A percentile compares a stretch with the other conserved stretches of the same genome.
phyloP scores from a whole-genome alignment of 2,888 invertebrate genomes.

The Brachypalpus laphriformis region DNA sequence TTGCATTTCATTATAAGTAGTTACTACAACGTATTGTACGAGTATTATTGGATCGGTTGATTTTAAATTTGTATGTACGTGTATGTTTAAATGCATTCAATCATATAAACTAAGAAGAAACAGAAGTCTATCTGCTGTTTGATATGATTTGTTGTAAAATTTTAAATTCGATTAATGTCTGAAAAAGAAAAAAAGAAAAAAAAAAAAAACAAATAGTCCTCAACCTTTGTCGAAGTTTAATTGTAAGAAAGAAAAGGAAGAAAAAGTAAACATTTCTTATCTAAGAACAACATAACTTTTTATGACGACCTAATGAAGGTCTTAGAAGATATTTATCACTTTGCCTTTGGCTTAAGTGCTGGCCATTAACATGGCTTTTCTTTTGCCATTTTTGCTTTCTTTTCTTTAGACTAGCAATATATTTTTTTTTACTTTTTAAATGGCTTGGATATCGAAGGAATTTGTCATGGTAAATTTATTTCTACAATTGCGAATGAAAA shows the following conservation, averaged over 20 bases:
- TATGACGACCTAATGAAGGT: constrained; percentile 47
- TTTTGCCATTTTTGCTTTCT: background rate
- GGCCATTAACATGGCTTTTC: constrained; percentile 42
- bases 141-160: background rate
- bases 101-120: background rate
- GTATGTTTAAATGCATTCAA: no score
- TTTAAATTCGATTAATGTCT: background rate
- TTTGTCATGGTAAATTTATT: constrained; percentile 18
- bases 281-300: constrained; percentile 9
- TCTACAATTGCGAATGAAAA: constrained; percentile 4
- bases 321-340: constrained; percentile 40
- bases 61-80: no score
- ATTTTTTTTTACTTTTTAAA: constrained; percentile 15
- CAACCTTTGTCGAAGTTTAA: background rate
- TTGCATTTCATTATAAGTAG: no score
- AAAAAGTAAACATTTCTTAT: background rate
- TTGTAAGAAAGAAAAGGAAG: background rate
- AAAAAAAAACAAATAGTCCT: background rate
- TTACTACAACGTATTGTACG: no score
- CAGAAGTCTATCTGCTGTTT: background rate
- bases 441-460: constrained; percentile 7
- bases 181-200: background rate
- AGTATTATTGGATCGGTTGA: no score
- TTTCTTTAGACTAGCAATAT: background rate
- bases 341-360: constrained; percentile 48